Evolutionary conservation across 2,797 vertebrate species (phyloP), one percentile per base, ranked within the genome.

Genomic region (Spea hammondii): DNA sequence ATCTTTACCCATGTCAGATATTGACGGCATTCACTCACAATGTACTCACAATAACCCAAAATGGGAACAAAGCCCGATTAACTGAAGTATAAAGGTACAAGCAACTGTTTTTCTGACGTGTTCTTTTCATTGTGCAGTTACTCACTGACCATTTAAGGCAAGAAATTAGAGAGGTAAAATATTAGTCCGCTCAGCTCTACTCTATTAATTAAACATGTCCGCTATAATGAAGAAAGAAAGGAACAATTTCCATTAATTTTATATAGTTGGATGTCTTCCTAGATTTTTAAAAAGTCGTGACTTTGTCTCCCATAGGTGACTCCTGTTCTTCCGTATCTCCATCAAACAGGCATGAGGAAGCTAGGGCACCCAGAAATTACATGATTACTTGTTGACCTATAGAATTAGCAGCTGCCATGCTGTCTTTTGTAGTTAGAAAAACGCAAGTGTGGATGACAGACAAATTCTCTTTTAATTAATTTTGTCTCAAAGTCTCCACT

Each of bases 321-420:
- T 75, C 69, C 44, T 80, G 65, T 65, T 80, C 55, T 50, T 70
- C 44, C 64, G 14, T 8, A 5, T 83, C 70, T 85, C 10, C 79
- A 70, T 64, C 72, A 81, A 90, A 77, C 6, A 83, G 68, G 79
- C 59, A 45, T 83, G 77, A 80, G 87, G 85, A 88, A 82, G 80
- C 86, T 79, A 88, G 82, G 55, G 67, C 84, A 78, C 74, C 54
- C 0, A 0, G 83, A 83, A 75, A 50, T 69, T 78, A 80, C 68
- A 83, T 79, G 79, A 85, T 79, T 87, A 79, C 85, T 84, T 82
- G 79, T 80, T 88, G 86, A 88, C 80, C 82, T 87, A 64, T 79
- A 83, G 84, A 85, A 86, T 62, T 84, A 82, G 76, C 84, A 76
- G 80, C 75, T 89, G 66, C 86, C 83, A 85, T 79, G 80, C 76